These are phyloP conservation scores for Zaprionus africanus DNA, from an alignment of 1,140 invertebrate species.

Conservation along the genomic window DNA sequence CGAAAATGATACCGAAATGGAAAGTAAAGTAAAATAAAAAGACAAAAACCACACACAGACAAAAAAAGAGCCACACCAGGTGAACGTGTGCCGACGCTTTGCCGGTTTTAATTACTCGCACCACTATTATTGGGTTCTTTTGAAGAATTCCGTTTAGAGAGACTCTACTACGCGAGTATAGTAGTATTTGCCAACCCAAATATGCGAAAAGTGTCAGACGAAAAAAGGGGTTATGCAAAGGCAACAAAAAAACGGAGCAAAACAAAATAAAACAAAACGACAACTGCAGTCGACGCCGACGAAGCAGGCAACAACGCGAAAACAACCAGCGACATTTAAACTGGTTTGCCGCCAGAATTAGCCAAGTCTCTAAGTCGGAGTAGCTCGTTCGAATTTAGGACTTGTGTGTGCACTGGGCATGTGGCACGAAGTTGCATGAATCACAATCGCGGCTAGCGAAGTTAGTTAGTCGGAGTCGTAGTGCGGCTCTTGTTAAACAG, in stretches of 20 bases:
- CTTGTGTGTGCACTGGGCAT: conserved; percentile 53
- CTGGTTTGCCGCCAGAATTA: conserved; percentile 76
- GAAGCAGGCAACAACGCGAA: conserved; percentile 7
- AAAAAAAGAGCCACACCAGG: not conserved
- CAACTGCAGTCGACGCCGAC: conserved; percentile 49
- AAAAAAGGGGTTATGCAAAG: conserved; percentile 73
- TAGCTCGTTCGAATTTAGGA: conserved; percentile 41
- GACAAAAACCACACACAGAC: not conserved
- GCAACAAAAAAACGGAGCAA: conserved; percentile 18
- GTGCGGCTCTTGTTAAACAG: not conserved
- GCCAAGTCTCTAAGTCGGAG: conserved; percentile 58
- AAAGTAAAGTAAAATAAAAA: conserved; percentile 41
- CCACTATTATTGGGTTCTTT: conserved; percentile 52
- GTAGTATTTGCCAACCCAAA: conserved; percentile 30
- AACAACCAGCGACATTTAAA: conserved; percentile 50
- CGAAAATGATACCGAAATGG: conserved; percentile 34
- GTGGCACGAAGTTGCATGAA: conserved; percentile 33
- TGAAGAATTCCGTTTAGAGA: conserved; percentile 17
- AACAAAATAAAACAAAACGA: conserved; percentile 28
- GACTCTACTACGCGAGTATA: not conserved
- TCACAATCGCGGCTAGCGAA: conserved; percentile 2
- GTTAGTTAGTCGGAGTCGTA: not conserved
- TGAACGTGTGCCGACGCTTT: not conserved
- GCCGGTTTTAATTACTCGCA: conserved; percentile 22
- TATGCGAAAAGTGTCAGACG: conserved; percentile 53